phyloP scores from a whole-genome alignment of 2,888 invertebrate species.

The Trimorus sp. region DNA sequence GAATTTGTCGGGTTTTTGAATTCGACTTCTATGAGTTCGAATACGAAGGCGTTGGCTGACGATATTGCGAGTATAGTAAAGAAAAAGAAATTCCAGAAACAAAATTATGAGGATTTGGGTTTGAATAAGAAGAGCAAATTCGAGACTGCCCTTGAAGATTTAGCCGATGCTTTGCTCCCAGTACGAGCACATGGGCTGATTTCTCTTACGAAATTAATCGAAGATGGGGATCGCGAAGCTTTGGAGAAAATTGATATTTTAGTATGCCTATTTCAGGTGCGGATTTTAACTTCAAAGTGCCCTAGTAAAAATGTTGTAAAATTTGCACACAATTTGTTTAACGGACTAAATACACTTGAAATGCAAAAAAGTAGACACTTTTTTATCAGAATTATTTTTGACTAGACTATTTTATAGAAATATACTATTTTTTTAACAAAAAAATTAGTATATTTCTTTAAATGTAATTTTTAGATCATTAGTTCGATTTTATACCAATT shows the following conservation, averaged over 20 bases:
- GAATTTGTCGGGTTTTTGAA: conserved; percentile 75
- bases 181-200: conserved; percentile 91
- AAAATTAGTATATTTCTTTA: too few species aligned
- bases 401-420: too few species aligned
- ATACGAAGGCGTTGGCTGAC: conserved; percentile 65
- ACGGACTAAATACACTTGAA: too few species aligned
- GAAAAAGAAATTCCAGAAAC: conserved; percentile 69
- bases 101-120: conserved; percentile 73
- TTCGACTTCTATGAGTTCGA: conserved; percentile 50
- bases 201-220: conserved; percentile 87
- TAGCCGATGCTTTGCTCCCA: conserved; percentile 89
- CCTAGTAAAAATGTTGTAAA: too few species aligned
- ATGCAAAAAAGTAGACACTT: too few species aligned
- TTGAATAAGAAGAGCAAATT: conserved; percentile 81
- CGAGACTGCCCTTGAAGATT: conserved; percentile 86
- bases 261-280: conserved; percentile 88
- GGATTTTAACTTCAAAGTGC: too few species aligned
- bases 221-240: conserved; percentile 85
- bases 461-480: too few species aligned
- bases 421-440: too few species aligned
- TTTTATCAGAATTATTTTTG: too few species aligned
- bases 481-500: too few species aligned
- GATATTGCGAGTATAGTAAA: conserved; percentile 77
- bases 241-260: conserved; percentile 86
- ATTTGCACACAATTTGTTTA: too few species aligned